Base-by-base conservation (phyloP, 2,113 vertebrate genomes). In the Monopterus albus region DNA sequence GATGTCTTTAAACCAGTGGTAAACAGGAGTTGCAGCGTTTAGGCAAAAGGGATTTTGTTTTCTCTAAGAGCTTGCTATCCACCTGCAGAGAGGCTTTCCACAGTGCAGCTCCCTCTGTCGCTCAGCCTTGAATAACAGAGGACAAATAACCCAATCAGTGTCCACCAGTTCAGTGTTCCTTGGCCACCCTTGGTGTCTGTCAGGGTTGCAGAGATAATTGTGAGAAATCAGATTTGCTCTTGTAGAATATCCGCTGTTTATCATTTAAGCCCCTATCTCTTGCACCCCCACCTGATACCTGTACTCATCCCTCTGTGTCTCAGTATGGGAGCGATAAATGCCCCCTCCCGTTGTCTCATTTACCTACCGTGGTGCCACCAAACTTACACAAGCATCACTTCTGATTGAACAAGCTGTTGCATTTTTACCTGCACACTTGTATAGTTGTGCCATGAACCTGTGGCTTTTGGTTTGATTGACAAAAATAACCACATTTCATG, bases 71-170 rank as follows among this genome's bases (percentile, higher is more conserved):
- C 21, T 73, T 18, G 9, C n/a, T 50, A 3, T 47, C 18, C 94
- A 93, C 95, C 95, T 91, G 93, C 94, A 92, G 94, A 94, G 95
- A 95, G 87, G 90, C 86, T 91, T 91, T 88, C 92, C 93, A 90
- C 91, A 87, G 90, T 69, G 88, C 87, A 91, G 89, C 92, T 94
- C 93, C 92, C 94, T 94, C 95, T 92, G 95, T 95, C 64, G 92
- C 92, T 93, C 91, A 93, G 95, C 93, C 87, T 95, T 92, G 94
- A 95, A 96, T 95, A 94, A 77, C 91, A 92, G 84, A 93, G 94
- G 93, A 98, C 93, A 59, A 95, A 98, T 98, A 95, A 96, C 96
- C 96, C 96, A 97, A 98, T 98, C 97, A 97, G 93, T 90, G 91
- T 77, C 51, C 31, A 61, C 70, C 92, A 91, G 62, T 81, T 94